Evolutionary conservation across 2,888 invertebrate genomes (phyloP).

Genomic region (Eurytoma adleriae): DNA sequence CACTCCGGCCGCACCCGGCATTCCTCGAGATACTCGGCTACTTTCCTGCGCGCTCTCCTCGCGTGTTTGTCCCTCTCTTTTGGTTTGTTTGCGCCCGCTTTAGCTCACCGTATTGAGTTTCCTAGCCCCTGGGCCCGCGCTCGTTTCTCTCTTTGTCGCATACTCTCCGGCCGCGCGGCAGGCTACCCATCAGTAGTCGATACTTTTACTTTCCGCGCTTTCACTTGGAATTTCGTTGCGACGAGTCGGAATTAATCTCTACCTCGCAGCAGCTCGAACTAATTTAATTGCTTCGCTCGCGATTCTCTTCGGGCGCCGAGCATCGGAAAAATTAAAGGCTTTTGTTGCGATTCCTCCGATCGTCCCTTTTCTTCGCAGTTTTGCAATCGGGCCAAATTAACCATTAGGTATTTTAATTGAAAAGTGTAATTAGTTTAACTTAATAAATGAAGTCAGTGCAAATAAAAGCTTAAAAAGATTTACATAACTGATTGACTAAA

Average conservation of each 20-base stretch:
- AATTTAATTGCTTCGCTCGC: slow-evolving; percentile 32
- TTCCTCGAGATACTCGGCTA: slow-evolving; percentile 13
- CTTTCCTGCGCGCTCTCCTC: background rate
- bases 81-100: background rate
- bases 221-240: slow-evolving; percentile 41
- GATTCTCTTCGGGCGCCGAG: background rate
- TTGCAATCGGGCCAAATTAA: background rate
- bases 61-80: slow-evolving; percentile 6
- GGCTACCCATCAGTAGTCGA: slow-evolving; percentile 23
- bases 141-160: background rate
- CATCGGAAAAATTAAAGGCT: slow-evolving; percentile 1
- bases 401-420: background rate
- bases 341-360: background rate
- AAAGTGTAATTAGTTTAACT: background rate
- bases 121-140: background rate
- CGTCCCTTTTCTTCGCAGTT: background rate
- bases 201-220: slow-evolving; percentile 47
- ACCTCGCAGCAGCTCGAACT: slow-evolving; percentile 8
- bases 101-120: slow-evolving; percentile 15
- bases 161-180: background rate
- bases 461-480: too few species aligned
- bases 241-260: slow-evolving; percentile 29
- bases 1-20: background rate
- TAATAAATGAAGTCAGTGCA: too few species aligned
- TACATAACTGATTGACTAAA: too few species aligned